Evolutionary conservation across 2,113 vertebrate species (phyloP), one percentile per base, ranked within the genome.

Genomic region (Aegotheles bennettii): DNA sequence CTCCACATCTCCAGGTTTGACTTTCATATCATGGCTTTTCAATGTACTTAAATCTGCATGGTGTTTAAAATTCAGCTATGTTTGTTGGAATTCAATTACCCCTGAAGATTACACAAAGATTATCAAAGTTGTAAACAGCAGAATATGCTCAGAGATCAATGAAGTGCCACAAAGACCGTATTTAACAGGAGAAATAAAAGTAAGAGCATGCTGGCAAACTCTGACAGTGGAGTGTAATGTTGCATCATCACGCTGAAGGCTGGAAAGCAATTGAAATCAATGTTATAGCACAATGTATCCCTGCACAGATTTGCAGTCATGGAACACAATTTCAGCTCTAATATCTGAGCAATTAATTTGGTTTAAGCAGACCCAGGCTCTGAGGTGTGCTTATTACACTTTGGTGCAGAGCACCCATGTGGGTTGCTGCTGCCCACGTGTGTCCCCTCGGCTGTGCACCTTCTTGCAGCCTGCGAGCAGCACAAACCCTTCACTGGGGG

Each of bases 71-170:
- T 94, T 93, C 95, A 94, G 90, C 90, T 86, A 50, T 84, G 16
- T 90, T 96, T 76, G 87, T 94, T 12, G 35, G 93, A 96, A 97
- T 97, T 97, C 97, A 97, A 97, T 98, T 97, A 96, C 96, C 97
- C 96, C 93, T 87, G 82, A 96, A 97, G 97, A 97, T 97, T 97
- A 98, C 95, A 96, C 96, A 97, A 96, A 97, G 98, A 98, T 98
- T 96, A 97, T 97, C 97, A 96, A 97, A 97, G 96, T 87, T 97
- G 97, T 97, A 97, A 98, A 97, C 95, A 98, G 97, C 92, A 84
- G 93, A 96, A 95, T 98, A 96, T 98, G 97, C 95, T 97, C 96
- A 91, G 94, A 96, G 97, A 97, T 98, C 92, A 96, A 97, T 97
- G 97, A 95, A 97, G 96, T 95, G 73, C 95, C 89, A 91, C 97